These are phyloP conservation scores for Enteromius treurensis DNA, from an alignment of 2,797 vertebrate genomes.

Conservation along the genomic window DNA sequence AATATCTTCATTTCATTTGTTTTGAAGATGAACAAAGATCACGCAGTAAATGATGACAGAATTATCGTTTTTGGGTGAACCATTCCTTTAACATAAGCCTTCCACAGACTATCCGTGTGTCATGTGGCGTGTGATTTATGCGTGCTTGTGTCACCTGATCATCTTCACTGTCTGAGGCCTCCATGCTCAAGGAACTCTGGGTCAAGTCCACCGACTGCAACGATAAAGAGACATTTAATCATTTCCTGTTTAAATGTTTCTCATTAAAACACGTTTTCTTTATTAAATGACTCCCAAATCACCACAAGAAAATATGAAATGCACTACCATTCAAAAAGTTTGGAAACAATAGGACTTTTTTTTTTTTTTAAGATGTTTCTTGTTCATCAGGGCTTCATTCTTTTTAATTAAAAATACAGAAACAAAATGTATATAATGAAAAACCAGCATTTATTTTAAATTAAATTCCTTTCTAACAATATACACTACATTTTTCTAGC, in stretches of 20 bases:
- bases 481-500: too few species aligned
- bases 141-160: constrained; percentile 78
- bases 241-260: neutral
- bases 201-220: constrained; percentile 71
- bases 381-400: too few species aligned
- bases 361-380: too few species aligned
- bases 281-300: neutral
- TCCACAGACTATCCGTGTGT: neutral
- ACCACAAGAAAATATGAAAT: neutral
- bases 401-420: too few species aligned
- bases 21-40: neutral
- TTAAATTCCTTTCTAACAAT: too few species aligned
- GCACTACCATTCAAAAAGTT: too few species aligned
- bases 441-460: too few species aligned
- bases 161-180: constrained; percentile 81
- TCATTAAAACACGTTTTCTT: neutral
- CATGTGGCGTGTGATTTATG: neutral
- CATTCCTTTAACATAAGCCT: neutral
- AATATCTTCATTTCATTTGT: neutral
- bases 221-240: constrained; percentile 2
- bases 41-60: neutral
- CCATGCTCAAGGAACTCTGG: constrained; percentile 83
- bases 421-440: too few species aligned
- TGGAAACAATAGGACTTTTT: too few species aligned
- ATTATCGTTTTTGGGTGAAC: neutral